Evolutionary conservation across 2,797 vertebrate genomes (phyloP).

Genomic region (Bradypus variegatus): DNA sequence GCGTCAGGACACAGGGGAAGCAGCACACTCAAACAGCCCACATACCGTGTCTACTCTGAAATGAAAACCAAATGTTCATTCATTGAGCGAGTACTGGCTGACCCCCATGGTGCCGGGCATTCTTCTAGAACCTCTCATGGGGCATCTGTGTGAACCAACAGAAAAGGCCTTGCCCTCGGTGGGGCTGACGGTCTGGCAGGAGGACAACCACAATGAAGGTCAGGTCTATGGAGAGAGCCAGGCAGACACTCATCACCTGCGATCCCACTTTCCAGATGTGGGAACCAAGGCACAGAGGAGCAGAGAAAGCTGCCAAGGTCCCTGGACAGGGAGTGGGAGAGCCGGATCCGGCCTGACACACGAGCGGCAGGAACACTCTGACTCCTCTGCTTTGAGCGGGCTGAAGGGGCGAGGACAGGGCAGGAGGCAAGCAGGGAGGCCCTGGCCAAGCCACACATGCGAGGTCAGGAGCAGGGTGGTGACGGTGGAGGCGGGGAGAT

Average conservation of each 20-base stretch:
- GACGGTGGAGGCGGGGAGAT: fast-evolving
- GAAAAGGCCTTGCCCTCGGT: fast-evolving
- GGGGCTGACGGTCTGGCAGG: fast-evolving
- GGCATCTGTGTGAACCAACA: fast-evolving
- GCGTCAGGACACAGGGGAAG: neutral
- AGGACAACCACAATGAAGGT: too few relatives aligned
- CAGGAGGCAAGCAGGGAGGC: neutral
- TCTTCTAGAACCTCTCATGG: neutral
- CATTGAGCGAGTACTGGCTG: neutral
- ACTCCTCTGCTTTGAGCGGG: fast-evolving
- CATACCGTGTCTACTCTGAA: fast-evolving
- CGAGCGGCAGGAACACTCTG: too few relatives aligned
- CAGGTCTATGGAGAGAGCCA: too few relatives aligned
- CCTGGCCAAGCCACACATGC: fast-evolving
- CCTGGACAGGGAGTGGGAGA: neutral
- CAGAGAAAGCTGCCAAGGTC: neutral
- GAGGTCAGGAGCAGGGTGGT: neutral
- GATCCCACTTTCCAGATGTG: neutral
- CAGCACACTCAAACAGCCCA: neutral
- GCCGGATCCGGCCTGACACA: neutral
- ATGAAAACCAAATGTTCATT: fast-evolving
- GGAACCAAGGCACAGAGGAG: neutral
- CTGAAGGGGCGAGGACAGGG: neutral
- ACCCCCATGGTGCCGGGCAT: neutral
- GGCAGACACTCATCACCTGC: too few relatives aligned